Percentiles rank a stretch among this genome's conserved stretches.
These are phyloP conservation scores for Crotalus tigris DNA, from an alignment of 2,113 vertebrate species.

Conservation along the genomic window DNA sequence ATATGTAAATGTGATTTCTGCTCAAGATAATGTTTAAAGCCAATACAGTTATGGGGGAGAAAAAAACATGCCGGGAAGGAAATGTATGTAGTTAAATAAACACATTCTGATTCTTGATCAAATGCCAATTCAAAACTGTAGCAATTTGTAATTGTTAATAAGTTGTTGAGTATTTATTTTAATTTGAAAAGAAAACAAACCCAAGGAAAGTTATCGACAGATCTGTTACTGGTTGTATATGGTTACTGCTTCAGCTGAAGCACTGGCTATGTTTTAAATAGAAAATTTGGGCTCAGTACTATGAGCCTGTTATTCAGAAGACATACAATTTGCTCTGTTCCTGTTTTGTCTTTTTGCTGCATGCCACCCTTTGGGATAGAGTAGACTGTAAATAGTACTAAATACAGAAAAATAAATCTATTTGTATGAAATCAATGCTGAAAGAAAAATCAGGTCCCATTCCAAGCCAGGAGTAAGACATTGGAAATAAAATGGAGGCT, in stretches of 20 bases:
- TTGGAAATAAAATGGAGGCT: too few relatives aligned
- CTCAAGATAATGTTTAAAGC: constrained; percentile 7
- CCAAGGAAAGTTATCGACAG: neutral
- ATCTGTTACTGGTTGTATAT: neutral
- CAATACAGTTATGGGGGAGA: neutral
- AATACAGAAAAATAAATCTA: neutral
- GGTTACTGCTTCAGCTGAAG: neutral
- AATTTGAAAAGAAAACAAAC: neutral
- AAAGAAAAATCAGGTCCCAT: too few relatives aligned
- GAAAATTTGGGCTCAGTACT: neutral
- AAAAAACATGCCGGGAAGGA: neutral
- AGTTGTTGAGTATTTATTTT: neutral
- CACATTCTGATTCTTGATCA: neutral
- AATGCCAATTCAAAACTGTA: neutral
- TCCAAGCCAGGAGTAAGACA: too few relatives aligned
- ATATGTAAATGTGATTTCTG: constrained; percentile 13
- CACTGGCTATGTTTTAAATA: neutral
- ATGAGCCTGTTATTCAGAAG: neutral
- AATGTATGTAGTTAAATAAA: neutral
- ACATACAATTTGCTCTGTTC: neutral
- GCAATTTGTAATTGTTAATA: neutral
- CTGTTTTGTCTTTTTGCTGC: neutral
- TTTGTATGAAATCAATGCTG: neutral
- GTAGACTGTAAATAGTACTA: neutral
- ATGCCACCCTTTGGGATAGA: neutral